phyloP scores from a whole-genome alignment of 1,140 invertebrate species.

The Microplitis mediator region DNA sequence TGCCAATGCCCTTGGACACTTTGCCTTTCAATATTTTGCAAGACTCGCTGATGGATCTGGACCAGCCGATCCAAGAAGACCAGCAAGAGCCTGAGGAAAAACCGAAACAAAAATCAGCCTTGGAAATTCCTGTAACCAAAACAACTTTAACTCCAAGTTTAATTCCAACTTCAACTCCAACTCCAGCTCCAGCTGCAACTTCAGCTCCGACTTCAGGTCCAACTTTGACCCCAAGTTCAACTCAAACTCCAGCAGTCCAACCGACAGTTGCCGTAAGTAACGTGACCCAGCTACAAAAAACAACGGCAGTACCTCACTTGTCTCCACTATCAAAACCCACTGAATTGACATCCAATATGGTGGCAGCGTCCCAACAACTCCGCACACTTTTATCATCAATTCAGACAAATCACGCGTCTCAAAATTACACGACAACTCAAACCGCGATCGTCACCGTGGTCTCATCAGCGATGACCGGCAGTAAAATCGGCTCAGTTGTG shows the following conservation, averaged over 20 bases:
- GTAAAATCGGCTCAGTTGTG: constrained; percentile 30
- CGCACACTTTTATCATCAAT: constrained; percentile 59
- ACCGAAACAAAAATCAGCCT: constrained; percentile 23
- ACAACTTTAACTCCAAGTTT: constrained; percentile 3
- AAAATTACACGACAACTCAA: constrained; percentile 47
- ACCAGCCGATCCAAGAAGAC: constrained; percentile 44
- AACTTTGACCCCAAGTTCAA: constrained; percentile 20
- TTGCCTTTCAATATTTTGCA: constrained; percentile 57
- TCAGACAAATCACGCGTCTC: constrained; percentile 48
- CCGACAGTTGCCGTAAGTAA: constrained; percentile 37
- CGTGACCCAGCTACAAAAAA: constrained; percentile 50
- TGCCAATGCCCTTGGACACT: constrained; percentile 55
- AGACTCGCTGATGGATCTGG: constrained; percentile 53
- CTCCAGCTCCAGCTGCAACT: constrained; percentile 2
- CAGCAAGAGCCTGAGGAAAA: constrained; percentile 26
- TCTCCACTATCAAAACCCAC: constrained; percentile 74
- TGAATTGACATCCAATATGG: constrained; percentile 73
- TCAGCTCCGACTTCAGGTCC: constrained; percentile 34
- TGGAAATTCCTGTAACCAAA: constrained; percentile 3
- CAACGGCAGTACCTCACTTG: constrained; percentile 68
- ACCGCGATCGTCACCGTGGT: constrained; percentile 59
- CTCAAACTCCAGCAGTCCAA: constrained; percentile 9
- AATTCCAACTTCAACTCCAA: neutral
- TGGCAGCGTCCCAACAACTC: constrained; percentile 72
- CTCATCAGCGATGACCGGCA: constrained; percentile 63